Conservation (phyloP, 2,113 vertebrate species). For the Amphiprion ocellaris region DNA sequence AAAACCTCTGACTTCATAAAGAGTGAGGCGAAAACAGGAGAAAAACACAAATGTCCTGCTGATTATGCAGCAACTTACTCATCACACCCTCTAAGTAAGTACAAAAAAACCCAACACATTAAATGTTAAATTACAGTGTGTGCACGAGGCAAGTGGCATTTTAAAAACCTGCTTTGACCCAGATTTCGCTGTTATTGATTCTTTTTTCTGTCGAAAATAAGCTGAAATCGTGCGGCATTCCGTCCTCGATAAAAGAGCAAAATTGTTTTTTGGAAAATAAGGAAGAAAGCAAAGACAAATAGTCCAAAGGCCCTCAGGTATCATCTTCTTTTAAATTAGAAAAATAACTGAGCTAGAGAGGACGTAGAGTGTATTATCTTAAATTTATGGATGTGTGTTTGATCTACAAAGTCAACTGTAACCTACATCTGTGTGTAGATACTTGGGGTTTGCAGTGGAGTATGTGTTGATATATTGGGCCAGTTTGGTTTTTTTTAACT, state of each 20-base stretch:
- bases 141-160: not conserved
- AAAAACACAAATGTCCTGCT: not conserved
- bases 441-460: constrained; percentile 22
- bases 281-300: not conserved
- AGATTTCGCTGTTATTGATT: not conserved
- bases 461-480: constrained; percentile 28
- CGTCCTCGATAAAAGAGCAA: not conserved
- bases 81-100: not conserved
- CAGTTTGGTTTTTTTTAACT: constrained; percentile 8
- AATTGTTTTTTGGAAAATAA: not conserved
- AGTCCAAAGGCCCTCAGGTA: constrained; percentile 2
- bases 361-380: not conserved
- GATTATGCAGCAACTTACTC: not conserved
- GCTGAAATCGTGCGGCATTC: not conserved
- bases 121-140: not conserved
- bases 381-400: constrained; percentile 2
- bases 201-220: not conserved
- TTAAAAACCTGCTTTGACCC: not conserved
- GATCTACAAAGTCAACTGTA: constrained; percentile 1
- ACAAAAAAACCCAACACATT: not conserved
- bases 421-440: not conserved
- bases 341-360: not conserved
- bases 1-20: not conserved
- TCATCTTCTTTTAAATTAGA: constrained; percentile 4
- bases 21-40: not conserved